Evolutionary conservation across 2,888 invertebrate species (phyloP).

Genomic region (Endotricha flammealis): DNA sequence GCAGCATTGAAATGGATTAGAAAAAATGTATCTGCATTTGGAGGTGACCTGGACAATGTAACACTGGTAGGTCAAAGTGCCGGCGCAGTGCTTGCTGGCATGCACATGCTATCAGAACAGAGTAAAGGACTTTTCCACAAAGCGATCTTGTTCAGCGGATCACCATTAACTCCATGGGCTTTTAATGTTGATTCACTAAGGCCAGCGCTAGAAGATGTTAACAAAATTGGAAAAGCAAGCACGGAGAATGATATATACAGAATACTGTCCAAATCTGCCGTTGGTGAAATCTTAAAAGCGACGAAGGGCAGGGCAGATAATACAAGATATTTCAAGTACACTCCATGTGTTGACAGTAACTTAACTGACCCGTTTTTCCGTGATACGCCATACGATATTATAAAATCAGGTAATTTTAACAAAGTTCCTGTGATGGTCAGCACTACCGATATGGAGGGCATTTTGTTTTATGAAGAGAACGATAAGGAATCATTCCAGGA

Average conservation of each 20-base stretch:
- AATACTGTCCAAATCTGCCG: slow-evolving; percentile 37
- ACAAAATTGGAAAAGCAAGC: slow-evolving; percentile 36
- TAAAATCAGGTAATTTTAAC: slow-evolving; percentile 50
- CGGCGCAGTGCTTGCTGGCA: slow-evolving; percentile 52
- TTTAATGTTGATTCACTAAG: slow-evolving; percentile 46
- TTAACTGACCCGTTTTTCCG: slow-evolving; percentile 52
- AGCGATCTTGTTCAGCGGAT: slow-evolving; percentile 58
- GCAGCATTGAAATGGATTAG: slow-evolving; percentile 64
- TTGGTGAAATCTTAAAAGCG: slow-evolving; percentile 38
- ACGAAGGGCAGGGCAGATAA: slow-evolving; percentile 48
- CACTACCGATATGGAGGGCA: slow-evolving; percentile 49
- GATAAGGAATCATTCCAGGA: slow-evolving; percentile 38
- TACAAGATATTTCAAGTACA: slow-evolving; percentile 56
- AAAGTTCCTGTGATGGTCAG: slow-evolving; percentile 61
- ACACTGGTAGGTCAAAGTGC: slow-evolving; percentile 66
- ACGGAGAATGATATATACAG: slow-evolving; percentile 38
- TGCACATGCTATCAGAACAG: slow-evolving; percentile 52
- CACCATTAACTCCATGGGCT: slow-evolving; percentile 56
- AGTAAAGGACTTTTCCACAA: slow-evolving; percentile 62
- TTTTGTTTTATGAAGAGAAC: slow-evolving; percentile 55
- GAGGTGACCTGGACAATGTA: slow-evolving; percentile 66
- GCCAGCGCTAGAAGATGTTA: slow-evolving; percentile 46
- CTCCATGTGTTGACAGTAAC: slow-evolving; percentile 55
- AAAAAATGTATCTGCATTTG: slow-evolving; percentile 56
- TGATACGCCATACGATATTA: slow-evolving; percentile 51